Base-by-base conservation (phyloP, 1,140 invertebrate genomes). In the Drosophila pruinosa region DNA sequence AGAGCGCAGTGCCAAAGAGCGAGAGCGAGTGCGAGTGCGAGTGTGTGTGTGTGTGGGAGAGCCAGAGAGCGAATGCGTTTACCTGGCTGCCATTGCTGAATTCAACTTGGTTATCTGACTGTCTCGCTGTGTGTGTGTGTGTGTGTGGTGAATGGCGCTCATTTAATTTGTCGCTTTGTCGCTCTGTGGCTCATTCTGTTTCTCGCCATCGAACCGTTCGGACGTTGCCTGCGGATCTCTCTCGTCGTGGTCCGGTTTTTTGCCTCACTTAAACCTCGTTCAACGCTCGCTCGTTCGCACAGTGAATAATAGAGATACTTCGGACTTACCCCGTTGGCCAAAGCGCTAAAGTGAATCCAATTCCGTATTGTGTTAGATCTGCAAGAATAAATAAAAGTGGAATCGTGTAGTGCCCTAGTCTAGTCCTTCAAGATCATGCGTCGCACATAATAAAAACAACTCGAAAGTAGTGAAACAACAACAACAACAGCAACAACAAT, bases 61-160 rank as follows among this genome's bases (percentile, higher is more conserved):
- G 41, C 17, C 15, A 36, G 12, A 31, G 59, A 36, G 53, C 7
- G 31, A n/a, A 10, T 10, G 50, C n/a, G 17, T 17, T 45, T 78
- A 78, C 79, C 79, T 82, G 57, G 15, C 65, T 21, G 59, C 26
- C 39, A 68, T 59, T 43, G 57, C 39, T 63, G 21, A 58, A 58
- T 58, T 57, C 39, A 52, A 12, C 4, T 22, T 43, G 7, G 7
- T 4, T 41, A 6, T 14, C 22, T 7, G 24, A 17, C 10, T 17
- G 34, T 14, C 26, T 24, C 45, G 5, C 14, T 43, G 19, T 26
- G 63, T n/a, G 19, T 34, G 17, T 6, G 36, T 24, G 12, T 4
- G 36, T 6, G 14, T 43, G 17, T 28, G 24, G 57, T 48, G 57
- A 24, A 17, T 22, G 31, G 7, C 45, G 39, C 67, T 63, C 59